A percentile compares a stretch with the other conserved stretches of the same genome.
Evolutionary conservation across 2,113 vertebrate genomes (phyloP).

Genomic region (Hepsetus odoe): DNA sequence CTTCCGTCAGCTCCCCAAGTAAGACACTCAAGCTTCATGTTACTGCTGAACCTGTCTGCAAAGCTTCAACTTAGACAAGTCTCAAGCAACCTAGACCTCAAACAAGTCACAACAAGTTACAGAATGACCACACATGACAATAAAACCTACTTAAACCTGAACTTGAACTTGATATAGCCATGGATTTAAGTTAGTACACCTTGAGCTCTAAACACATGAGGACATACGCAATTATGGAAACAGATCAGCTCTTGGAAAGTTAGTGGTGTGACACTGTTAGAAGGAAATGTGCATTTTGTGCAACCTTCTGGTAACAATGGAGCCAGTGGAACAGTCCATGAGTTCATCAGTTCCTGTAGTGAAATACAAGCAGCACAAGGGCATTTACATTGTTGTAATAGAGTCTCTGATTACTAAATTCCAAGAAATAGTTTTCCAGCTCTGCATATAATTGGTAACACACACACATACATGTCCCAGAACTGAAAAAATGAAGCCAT

Average conservation of each 20-base stretch:
- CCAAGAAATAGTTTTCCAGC: not conserved
- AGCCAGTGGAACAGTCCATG: constrained; percentile 33
- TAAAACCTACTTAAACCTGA: too few relatives aligned
- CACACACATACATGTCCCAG: not conserved
- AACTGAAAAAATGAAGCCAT: not conserved
- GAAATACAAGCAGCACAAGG: not conserved
- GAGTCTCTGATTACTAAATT: not conserved
- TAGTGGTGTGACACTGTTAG: constrained; percentile 42
- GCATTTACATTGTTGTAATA: not conserved
- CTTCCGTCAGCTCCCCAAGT: constrained; percentile 95
- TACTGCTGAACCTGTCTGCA: not conserved
- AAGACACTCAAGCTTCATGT: constrained; percentile 58
- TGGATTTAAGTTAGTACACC: constrained; percentile 21
- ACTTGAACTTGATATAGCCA: too few relatives aligned
- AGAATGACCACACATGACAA: constrained; percentile 17
- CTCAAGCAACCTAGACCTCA: constrained; percentile 6
- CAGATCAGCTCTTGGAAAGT: constrained; percentile 34
- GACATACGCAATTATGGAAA: constrained; percentile 33
- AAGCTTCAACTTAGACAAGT: not conserved
- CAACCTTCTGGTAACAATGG: constrained; percentile 55
- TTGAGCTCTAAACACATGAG: not conserved
- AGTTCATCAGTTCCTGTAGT: constrained; percentile 29
- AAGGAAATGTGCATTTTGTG: constrained; percentile 58
- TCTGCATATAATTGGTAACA: not conserved
- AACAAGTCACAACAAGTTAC: constrained; percentile 52